Conservation (phyloP, 2,888 invertebrate genomes). For the Scrobipalpa atriplicella region DNA sequence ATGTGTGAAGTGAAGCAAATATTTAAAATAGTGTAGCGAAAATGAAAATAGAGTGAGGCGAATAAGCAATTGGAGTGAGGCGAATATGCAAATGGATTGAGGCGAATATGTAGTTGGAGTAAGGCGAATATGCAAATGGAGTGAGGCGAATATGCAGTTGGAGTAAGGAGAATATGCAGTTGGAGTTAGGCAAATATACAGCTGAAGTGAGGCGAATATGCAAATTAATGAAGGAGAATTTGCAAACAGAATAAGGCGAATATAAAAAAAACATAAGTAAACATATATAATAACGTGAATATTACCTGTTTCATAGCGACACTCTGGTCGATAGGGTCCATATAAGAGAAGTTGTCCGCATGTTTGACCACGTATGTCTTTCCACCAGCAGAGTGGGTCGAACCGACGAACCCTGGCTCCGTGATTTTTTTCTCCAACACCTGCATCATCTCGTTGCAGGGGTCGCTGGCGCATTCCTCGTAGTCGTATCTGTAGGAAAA, state of each 20-base stretch:
- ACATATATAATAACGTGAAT: constrained; percentile 31
- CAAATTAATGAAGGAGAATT: neutral
- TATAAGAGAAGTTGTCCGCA: constrained; percentile 97
- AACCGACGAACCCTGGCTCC: constrained; percentile 84
- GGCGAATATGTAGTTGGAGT: no score
- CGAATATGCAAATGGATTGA: neutral
- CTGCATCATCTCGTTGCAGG: constrained; percentile 95
- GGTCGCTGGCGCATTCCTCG: constrained; percentile 95
- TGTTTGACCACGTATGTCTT: constrained; percentile 90
- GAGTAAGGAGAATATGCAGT: no score
- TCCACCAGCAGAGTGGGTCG: constrained; percentile 75
- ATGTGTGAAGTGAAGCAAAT: neutral
- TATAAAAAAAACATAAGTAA: no score
- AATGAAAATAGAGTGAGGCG: neutral
- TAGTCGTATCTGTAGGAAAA: constrained; percentile 92
- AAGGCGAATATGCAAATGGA: no score
- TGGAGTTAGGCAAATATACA: no score
- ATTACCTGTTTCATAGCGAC: constrained; percentile 92
- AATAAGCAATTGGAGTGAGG: neutral
- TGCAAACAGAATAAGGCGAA: neutral
- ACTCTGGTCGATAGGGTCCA: constrained; percentile 97
- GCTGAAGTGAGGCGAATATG: neutral
- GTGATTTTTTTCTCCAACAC: constrained; percentile 88
- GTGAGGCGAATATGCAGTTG: no score
- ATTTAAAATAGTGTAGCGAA: neutral